Base-by-base conservation (phyloP, 2,113 vertebrate genomes). In the Scolopax mira region DNA sequence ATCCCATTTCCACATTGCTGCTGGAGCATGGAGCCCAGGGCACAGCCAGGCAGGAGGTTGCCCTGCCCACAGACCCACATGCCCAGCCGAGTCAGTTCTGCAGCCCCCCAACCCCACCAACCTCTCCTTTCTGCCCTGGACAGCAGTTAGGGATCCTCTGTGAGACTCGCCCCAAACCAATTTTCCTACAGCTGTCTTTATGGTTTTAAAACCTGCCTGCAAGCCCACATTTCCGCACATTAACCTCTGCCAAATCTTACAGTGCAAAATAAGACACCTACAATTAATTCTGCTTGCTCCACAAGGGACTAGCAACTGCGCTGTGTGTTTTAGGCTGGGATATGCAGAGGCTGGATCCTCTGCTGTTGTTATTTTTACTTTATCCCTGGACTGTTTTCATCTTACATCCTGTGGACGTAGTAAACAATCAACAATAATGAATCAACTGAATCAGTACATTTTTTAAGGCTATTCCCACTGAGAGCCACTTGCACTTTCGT, bases 371-470 rank as follows among this genome's bases (percentile, higher is more conserved):
- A 92, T 94, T 97, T 96, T 93, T 95, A 82, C 84, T 94, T 95
- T 91, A 87, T 88, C 60, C 77, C 87, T 73, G 84, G 65, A 75
- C 81, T 91, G 81, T 92, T 87, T 96, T 96, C 72, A 84, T 94
- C 74, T 58, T 90, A 89, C 85, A 81, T 96, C 97, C 96, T 89
- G 90, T 95, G 96, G 89, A 96, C 19, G 55, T 96, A 90, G 91
- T 91, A 96, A 96, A 97, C 91, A 90, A 91, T 95, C 97, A 95
- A 93, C 94, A 97, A 92, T 82, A 97, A 97, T 96, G 96, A 96
- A 96, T 83, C 94, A 91, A 97, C 89, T 94, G 83, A 95, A 95
- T 93, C n/a, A 33, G 96, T 95, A 79, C 96, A 95, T 96, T 96
- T 97, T 97, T 97, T 93, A 95, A 95, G 93, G 93, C 97, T 96